Conservation (phyloP, 1,140 invertebrate species). For the Drosophila bocki region DNA sequence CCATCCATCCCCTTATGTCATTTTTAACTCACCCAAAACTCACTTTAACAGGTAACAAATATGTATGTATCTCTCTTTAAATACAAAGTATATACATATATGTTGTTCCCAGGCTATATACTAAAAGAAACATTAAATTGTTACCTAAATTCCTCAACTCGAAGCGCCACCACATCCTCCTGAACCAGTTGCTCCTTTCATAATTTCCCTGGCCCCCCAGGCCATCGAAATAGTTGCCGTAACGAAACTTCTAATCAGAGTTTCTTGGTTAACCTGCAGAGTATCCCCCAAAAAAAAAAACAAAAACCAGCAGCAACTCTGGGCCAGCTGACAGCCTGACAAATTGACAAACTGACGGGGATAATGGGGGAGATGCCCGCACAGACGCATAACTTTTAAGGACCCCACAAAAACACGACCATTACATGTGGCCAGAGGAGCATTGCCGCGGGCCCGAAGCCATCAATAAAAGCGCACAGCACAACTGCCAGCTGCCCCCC, state of each 20-base stretch:
- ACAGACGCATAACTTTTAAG: constrained; percentile 76
- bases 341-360: constrained; percentile 54
- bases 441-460: constrained; percentile 54
- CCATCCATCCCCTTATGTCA: too few species aligned
- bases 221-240: constrained; percentile 20
- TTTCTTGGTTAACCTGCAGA: constrained; percentile 10
- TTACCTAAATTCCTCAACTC: background rate
- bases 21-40: background rate
- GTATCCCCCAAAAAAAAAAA: constrained; percentile 6
- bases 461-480: constrained; percentile 70
- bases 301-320: constrained; percentile 2
- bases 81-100: background rate
- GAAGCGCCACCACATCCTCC: background rate
- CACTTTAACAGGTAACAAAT: background rate
- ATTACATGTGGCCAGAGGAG: constrained; percentile 78
- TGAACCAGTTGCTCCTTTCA: background rate
- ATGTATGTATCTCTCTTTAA: background rate
- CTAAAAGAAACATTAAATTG: background rate
- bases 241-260: constrained; percentile 26
- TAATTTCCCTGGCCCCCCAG: background rate
- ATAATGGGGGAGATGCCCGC: constrained; percentile 14
- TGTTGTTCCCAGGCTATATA: background rate
- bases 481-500: constrained; percentile 19
- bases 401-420: constrained; percentile 67
- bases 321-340: constrained; percentile 45